phyloP scores from a whole-genome alignment of 1,140 invertebrate species.

The Trissolcus basalis region DNA sequence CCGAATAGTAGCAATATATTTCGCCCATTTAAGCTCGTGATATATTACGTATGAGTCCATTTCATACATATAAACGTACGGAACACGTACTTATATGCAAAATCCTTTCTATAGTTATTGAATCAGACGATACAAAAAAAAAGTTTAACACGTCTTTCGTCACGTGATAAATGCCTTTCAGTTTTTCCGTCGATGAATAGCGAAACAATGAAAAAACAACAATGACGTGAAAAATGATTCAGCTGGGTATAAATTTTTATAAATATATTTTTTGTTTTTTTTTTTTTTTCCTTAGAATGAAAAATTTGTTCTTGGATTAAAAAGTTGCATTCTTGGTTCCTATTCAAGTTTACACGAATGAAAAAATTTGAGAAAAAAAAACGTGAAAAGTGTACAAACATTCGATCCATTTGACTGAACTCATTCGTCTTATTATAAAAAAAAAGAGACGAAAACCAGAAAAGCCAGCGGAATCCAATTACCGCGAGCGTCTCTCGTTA shows the following conservation, averaged over 20 bases:
- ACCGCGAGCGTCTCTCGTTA: constrained; percentile 45
- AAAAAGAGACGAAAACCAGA: constrained; percentile 27
- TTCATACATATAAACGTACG: constrained; percentile 54
- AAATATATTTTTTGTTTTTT: too few species aligned
- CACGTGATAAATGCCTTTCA: constrained; percentile 41
- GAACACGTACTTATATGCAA: constrained; percentile 48
- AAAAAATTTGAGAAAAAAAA: too few species aligned
- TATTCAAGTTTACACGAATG: too few species aligned
- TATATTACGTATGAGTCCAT: constrained; percentile 54
- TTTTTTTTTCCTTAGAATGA: too few species aligned
- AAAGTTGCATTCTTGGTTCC: background rate
- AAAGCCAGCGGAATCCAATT: constrained; percentile 49
- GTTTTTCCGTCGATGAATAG: too few species aligned
- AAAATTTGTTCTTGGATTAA: background rate
- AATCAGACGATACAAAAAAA: constrained; percentile 30
- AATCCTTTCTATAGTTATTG: constrained; percentile 51
- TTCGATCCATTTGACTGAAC: constrained; percentile 18
- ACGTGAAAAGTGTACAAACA: constrained; percentile 1
- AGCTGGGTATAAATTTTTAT: background rate
- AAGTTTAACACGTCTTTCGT: constrained; percentile 38
- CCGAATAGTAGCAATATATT: constrained; percentile 59
- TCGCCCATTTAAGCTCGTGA: constrained; percentile 53
- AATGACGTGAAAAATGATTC: constrained; percentile 48
- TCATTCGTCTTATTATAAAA: constrained; percentile 21
- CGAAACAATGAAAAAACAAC: constrained; percentile 23